phyloP scores from a whole-genome alignment of 2,888 invertebrate species.

The Hirtodrosophila histrioides region DNA sequence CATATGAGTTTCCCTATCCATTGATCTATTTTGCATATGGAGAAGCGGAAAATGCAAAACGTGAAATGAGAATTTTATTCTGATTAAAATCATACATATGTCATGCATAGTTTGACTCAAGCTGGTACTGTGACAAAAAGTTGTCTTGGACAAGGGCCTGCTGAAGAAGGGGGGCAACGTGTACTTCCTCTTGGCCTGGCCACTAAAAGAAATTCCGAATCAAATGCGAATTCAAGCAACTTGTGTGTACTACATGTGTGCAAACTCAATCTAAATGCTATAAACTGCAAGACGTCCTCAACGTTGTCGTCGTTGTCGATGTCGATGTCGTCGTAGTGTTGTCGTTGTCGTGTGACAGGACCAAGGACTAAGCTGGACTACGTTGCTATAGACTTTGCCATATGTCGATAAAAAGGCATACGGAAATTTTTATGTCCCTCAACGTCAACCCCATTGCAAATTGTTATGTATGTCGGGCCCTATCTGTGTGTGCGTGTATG shows the following conservation, averaged over 20 bases:
- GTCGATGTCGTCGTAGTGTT: slow-evolving; percentile 20
- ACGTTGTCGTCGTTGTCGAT: slow-evolving; percentile 16
- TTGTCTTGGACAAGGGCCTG: background rate
- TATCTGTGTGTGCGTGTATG: slow-evolving; percentile 21
- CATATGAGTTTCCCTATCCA: slow-evolving; percentile 11
- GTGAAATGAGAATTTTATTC: slow-evolving; percentile 62
- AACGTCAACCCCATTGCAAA: slow-evolving; percentile 75
- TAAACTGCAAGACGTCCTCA: slow-evolving; percentile 72
- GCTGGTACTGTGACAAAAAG: slow-evolving; percentile 20
- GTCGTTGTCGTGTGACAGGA: slow-evolving; percentile 37
- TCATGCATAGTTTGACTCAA: slow-evolving; percentile 27
- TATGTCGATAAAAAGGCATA: slow-evolving; percentile 70
- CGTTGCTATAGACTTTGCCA: slow-evolving; percentile 43
- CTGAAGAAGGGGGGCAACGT: slow-evolving; percentile 13
- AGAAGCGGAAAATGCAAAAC: slow-evolving; percentile 22
- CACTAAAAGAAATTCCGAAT: slow-evolving; percentile 69
- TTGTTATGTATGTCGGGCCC: slow-evolving; percentile 47
- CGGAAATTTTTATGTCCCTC: slow-evolving; percentile 80
- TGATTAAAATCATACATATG: slow-evolving; percentile 72
- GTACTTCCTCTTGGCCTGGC: slow-evolving; percentile 48
- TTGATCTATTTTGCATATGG: slow-evolving; percentile 26
- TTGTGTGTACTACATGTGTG: slow-evolving; percentile 56
- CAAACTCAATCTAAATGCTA: slow-evolving; percentile 75
- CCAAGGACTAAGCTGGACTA: slow-evolving; percentile 43
- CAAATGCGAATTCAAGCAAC: slow-evolving; percentile 59